A percentile compares a stretch with the other conserved stretches of the same genome.
phyloP scores from a whole-genome alignment of 2,113 vertebrate species.

The Pipra filicauda region DNA sequence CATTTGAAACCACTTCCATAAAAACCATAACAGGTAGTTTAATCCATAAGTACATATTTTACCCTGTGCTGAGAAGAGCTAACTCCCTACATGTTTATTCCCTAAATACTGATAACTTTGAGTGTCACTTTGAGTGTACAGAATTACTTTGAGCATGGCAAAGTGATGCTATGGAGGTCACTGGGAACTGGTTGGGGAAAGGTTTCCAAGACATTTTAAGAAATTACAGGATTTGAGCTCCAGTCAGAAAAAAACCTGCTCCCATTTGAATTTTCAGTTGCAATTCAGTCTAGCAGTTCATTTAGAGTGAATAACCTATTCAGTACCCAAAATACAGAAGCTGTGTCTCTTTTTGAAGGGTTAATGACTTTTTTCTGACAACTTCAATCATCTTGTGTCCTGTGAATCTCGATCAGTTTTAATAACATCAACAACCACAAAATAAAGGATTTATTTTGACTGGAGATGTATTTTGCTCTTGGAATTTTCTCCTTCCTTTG shows the following conservation, averaged over 20 bases:
- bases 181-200: not conserved
- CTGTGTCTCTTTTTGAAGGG: not conserved
- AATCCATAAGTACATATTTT: not conserved
- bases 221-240: not conserved
- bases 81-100: not conserved
- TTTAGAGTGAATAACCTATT: not conserved
- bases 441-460: not conserved
- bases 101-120: not conserved
- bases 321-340: not conserved
- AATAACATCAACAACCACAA: not conserved
- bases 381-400: not conserved
- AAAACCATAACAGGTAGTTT: not conserved
- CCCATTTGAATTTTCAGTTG: not conserved
- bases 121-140: not conserved
- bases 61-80: not conserved
- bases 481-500: not conserved
- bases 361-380: not conserved
- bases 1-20: not conserved
- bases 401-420: not conserved
- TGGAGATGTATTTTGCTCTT: not conserved
- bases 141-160: not conserved
- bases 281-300: not conserved
- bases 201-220: not conserved
- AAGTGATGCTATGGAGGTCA: not conserved
- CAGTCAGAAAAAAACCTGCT: not conserved